Conservation (phyloP, 2,888 invertebrate genomes). For the Spatulosminthurus flaviceps region DNA sequence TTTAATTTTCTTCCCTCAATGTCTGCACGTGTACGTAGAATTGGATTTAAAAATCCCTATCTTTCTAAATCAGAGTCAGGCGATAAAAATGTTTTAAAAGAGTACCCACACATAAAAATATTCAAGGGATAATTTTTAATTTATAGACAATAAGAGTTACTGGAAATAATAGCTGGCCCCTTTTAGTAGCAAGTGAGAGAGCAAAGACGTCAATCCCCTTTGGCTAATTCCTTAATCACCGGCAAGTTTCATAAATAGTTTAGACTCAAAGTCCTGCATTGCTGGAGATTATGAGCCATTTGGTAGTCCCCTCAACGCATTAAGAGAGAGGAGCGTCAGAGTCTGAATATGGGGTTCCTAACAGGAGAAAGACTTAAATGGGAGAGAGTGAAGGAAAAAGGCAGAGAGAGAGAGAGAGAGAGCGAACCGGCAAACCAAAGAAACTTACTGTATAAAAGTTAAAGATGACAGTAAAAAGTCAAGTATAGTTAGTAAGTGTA, state of each 20-base stretch:
- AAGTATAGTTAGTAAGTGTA: conserved; percentile 29
- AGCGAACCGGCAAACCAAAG: not conserved
- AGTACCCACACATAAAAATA: too few species aligned
- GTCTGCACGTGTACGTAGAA: too few species aligned
- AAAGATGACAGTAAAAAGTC: conserved; percentile 13
- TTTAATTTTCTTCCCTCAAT: too few species aligned
- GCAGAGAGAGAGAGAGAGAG: conserved; percentile 16
- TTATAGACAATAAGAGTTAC: too few species aligned
- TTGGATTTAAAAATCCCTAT: too few species aligned
- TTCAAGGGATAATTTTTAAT: too few species aligned
- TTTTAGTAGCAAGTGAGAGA: too few species aligned
- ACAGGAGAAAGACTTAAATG: conserved; percentile 1
- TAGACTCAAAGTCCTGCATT: not conserved
- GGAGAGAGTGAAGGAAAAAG: not conserved
- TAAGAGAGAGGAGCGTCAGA: not conserved
- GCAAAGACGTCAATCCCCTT: too few species aligned
- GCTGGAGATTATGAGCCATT: not conserved
- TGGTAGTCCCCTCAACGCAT: not conserved
- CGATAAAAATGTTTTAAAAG: too few species aligned
- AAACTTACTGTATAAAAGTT: not conserved
- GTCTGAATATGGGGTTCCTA: not conserved
- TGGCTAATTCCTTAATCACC: conserved; percentile 1
- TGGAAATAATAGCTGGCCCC: too few species aligned
- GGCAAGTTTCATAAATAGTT: conserved; percentile 22
- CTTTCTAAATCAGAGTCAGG: too few species aligned